Percentiles rank a stretch among this genome's conserved stretches.
Evolutionary conservation across 2,113 vertebrate genomes (phyloP).

Genomic region (Paradoxurus hermaphroditus): DNA sequence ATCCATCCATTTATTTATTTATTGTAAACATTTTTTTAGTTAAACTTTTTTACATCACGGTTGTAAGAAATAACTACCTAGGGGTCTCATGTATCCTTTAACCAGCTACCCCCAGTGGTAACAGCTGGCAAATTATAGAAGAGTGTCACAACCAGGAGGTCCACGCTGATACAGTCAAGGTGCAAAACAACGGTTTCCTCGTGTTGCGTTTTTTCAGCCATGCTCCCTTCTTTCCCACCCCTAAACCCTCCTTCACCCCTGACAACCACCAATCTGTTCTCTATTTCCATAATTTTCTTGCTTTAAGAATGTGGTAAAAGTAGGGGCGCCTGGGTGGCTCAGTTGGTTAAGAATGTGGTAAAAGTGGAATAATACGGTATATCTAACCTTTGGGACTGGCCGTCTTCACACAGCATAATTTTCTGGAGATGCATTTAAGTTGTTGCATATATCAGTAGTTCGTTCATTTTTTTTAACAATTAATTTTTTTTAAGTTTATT

Average conservation of each 20-base stretch:
- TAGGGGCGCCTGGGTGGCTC: no score
- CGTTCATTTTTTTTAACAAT: background rate
- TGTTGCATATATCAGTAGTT: background rate
- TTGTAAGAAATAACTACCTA: background rate
- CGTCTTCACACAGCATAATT: background rate
- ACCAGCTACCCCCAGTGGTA: background rate
- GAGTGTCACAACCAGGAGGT: background rate
- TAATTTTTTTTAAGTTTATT: no score
- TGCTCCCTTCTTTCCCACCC: background rate
- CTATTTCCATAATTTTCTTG: background rate
- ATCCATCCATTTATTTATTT: background rate
- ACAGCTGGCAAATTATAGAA: background rate
- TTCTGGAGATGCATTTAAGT: background rate
- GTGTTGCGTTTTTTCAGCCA: background rate
- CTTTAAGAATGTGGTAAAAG: constrained; percentile 5
- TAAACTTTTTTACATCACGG: background rate
- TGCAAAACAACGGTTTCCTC: background rate
- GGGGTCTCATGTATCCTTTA: background rate
- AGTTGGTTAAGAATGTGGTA: no score
- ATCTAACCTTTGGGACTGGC: background rate
- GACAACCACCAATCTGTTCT: background rate
- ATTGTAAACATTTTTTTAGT: background rate
- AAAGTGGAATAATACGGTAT: background rate
- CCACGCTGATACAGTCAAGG: background rate
- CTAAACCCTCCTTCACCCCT: background rate